These are phyloP conservation scores for Drosophila glabriapex DNA, from an alignment of 2,888 invertebrate species.

Conservation along the genomic window DNA sequence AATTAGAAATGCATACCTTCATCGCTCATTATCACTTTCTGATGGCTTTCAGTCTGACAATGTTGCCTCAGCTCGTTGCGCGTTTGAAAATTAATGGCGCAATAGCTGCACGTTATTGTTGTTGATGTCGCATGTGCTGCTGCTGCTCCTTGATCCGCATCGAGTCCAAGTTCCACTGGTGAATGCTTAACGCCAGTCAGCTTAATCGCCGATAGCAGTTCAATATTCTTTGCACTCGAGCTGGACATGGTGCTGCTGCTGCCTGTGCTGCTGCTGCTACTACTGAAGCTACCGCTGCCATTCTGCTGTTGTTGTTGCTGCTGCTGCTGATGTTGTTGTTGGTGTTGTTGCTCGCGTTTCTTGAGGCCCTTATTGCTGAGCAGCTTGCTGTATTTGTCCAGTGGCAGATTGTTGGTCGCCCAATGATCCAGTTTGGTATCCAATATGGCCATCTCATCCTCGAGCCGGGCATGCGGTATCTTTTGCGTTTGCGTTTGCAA, in stretches of 20 bases:
- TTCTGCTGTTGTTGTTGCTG: slow-evolving; percentile 64
- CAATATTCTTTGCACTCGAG: slow-evolving; percentile 75
- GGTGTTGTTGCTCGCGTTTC: slow-evolving; percentile 77
- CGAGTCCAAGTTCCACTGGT: slow-evolving; percentile 32
- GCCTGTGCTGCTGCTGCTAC: slow-evolving; percentile 75
- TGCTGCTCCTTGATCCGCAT: slow-evolving; percentile 36
- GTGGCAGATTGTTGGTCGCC: slow-evolving; percentile 85
- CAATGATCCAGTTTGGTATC: slow-evolving; percentile 86
- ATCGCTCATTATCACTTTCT: slow-evolving; percentile 89
- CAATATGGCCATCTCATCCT: slow-evolving; percentile 85
- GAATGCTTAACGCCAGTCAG: slow-evolving; percentile 74
- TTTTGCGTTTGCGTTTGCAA: slow-evolving; percentile 76
- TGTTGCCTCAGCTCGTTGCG: slow-evolving; percentile 87
- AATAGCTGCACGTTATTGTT: slow-evolving; percentile 86
- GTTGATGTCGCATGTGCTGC: slow-evolving; percentile 63
- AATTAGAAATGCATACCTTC: slow-evolving; percentile 85
- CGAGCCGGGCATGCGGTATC: slow-evolving; percentile 84
- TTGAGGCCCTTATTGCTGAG: slow-evolving; percentile 83
- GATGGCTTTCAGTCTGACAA: slow-evolving; percentile 88
- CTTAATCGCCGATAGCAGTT: slow-evolving; percentile 81
- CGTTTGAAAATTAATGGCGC: slow-evolving; percentile 87
- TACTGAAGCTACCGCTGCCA: slow-evolving; percentile 58
- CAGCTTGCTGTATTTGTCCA: slow-evolving; percentile 84
- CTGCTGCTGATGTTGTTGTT: slow-evolving; percentile 66
- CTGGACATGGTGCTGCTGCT: slow-evolving; percentile 71